Conservation (phyloP, 2,888 invertebrate species). For the Ormyrus pomaceus region DNA sequence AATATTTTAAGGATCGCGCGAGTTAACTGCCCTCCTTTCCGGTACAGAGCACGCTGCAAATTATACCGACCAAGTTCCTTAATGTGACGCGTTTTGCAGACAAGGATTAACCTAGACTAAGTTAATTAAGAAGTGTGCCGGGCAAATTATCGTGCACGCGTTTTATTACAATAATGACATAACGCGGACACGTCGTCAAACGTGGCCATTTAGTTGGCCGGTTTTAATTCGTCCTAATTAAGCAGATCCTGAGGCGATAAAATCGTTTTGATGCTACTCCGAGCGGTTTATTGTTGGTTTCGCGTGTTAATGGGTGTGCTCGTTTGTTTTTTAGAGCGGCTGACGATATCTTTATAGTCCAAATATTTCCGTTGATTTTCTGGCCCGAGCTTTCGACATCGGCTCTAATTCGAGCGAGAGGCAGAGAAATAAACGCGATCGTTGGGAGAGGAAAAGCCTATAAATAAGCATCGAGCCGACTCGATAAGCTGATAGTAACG, state of each 20-base stretch:
- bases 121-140: conserved; percentile 29
- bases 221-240: conserved; percentile 28
- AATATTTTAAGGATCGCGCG: conserved; percentile 38
- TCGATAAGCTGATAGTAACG: conserved; percentile 37
- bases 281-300: too few species aligned
- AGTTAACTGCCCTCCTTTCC: conserved; percentile 12
- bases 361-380: conserved; percentile 32
- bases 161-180: conserved; percentile 27
- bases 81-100: too few species aligned
- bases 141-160: conserved; percentile 24
- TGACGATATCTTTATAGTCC: conserved; percentile 36
- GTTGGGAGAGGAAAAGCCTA: conserved; percentile 21
- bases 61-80: too few species aligned
- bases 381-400: conserved; percentile 27
- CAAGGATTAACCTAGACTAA: conserved; percentile 33
- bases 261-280: too few species aligned
- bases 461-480: conserved; percentile 32
- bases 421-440: conserved; percentile 33
- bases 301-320: conserved; percentile 1
- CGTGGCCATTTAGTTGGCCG: background rate
- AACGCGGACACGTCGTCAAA: conserved; percentile 8
- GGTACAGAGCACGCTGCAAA: too few species aligned
- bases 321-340: background rate
- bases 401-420: conserved; percentile 39
- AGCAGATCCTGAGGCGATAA: background rate